Base-by-base conservation (phyloP, 2,797 vertebrate species). In the Girardinus metallicus region DNA sequence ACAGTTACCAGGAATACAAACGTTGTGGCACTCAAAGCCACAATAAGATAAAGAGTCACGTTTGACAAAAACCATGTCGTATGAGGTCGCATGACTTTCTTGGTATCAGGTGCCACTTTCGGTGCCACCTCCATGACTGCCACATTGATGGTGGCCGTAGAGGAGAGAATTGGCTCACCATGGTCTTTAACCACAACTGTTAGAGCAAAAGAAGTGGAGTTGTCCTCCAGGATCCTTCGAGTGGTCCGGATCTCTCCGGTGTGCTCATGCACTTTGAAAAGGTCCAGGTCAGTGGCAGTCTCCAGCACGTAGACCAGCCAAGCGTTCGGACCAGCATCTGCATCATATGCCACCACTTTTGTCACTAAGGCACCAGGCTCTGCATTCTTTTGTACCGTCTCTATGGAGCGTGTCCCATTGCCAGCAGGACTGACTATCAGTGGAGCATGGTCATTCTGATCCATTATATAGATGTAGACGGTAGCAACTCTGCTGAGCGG, bases 261-360 rank as follows among this genome's bases (percentile, higher is more conserved):
- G 88, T 99, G 98, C 76, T 98, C 96, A 1, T 98, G 97, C 80
- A 99, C 95, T 89, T 97, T 98, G 93, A 99, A 99, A 86, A 98
- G 92, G 92, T 97, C 97, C 2, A 96, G 89, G 88, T 98, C 97
- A 2, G 97, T 97, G 75, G 96, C 95, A 68, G 97, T 97, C 72
- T 97, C 96, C 90, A 99, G 91, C 36, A 94, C 81, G 75, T 97
- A 99, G 85, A 97, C 95, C 82, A 99, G 92, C 98, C 98, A 99
- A 26, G 98, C 98, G 5, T 99, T 99, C 73, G 97, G 97, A 81
- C 98, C 98, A 0, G 98, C 97, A 68, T 99, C 98, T 23, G 96
- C 97, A 70, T 99, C 98, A 34, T 99, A 97, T 29, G 98, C 98
- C 92, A 97, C 97, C 84, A 99, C 97, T 95, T 99, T 99, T 89